Evolutionary conservation across 2,888 invertebrate species (phyloP).

Genomic region (Matsumyia berberina): DNA sequence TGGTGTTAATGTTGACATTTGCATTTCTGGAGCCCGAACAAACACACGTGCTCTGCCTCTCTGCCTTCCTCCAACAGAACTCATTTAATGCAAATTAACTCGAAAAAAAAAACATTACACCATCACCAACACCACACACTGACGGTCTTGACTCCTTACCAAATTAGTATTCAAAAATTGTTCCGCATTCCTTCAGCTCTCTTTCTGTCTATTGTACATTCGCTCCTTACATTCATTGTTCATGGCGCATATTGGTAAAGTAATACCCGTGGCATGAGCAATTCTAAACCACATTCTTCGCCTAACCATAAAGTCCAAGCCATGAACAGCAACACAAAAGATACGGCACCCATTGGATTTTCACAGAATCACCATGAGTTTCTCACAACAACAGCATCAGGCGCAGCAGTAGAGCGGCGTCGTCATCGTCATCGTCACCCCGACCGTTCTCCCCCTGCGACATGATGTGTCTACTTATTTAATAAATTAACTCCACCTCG

Average conservation of each 20-base stretch:
- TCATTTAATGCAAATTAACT: slow-evolving; percentile 49
- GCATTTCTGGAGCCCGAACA: slow-evolving; percentile 6
- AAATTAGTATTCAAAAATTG: slow-evolving; percentile 51
- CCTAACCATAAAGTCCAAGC: slow-evolving; percentile 60
- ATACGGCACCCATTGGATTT: slow-evolving; percentile 17
- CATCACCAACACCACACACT: background rate
- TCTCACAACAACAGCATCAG: background rate
- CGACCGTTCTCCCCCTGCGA: background rate
- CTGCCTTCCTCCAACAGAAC: slow-evolving; percentile 8
- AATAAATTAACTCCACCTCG: slow-evolving; percentile 74
- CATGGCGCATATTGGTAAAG: slow-evolving; percentile 34
- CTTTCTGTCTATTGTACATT: background rate
- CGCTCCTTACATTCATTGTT: slow-evolving; percentile 9
- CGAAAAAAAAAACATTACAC: background rate
- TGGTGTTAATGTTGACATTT: slow-evolving; percentile 24
- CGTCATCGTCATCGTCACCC: too few species aligned
- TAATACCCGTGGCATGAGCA: slow-evolving; percentile 63
- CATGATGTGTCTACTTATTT: slow-evolving; percentile 69
- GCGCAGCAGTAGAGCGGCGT: too few species aligned
- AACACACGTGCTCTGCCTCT: slow-evolving; percentile 7
- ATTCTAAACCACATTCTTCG: slow-evolving; percentile 63
- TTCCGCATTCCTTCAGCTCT: slow-evolving; percentile 58
- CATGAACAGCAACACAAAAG: slow-evolving; percentile 35
- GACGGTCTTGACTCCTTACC: background rate
- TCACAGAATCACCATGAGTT: slow-evolving; percentile 42